These are phyloP conservation scores for Enteromius afrohamiltoni DNA, from an alignment of 2,797 vertebrate genomes.

Conservation along the genomic window DNA sequence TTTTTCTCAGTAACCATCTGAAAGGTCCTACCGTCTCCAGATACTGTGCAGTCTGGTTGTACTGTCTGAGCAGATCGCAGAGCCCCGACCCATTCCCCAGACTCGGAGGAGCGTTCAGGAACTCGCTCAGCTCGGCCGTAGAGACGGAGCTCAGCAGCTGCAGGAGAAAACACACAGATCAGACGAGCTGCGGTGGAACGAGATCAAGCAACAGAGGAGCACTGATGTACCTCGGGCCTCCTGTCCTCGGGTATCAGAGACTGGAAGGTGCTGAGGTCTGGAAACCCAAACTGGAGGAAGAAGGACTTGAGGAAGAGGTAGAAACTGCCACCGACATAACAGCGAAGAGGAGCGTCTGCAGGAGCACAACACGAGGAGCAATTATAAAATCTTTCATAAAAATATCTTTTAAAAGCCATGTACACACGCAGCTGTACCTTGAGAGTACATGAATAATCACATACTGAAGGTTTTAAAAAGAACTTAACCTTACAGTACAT, in stretches of 20 bases:
- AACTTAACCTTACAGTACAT: too few species aligned
- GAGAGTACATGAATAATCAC: too few species aligned
- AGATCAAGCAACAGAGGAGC: neutral
- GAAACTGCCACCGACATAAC: constrained; percentile 68
- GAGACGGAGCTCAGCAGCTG: constrained; percentile 69
- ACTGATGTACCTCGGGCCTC: constrained; percentile 62
- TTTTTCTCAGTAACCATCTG: neutral
- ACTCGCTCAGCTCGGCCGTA: constrained; percentile 63
- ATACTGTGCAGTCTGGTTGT: constrained; percentile 66
- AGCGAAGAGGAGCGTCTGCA: constrained; percentile 62
- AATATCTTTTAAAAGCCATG: neutral
- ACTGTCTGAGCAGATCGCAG: constrained; percentile 67
- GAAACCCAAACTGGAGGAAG: constrained; percentile 70
- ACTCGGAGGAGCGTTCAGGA: constrained; percentile 62
- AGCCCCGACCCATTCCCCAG: constrained; percentile 56
- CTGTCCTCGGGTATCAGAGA: constrained; percentile 66
- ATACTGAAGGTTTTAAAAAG: too few species aligned
- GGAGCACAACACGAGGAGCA: neutral
- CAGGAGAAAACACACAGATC: neutral
- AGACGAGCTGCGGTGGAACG: neutral
- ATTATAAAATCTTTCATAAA: neutral
- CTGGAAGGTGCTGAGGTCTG: constrained; percentile 60
- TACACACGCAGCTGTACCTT: too few species aligned
- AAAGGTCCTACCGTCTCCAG: constrained; percentile 64
- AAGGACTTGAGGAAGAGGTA: constrained; percentile 63